Conservation (phyloP, 2,797 vertebrate species). For the Hydrophis major region DNA sequence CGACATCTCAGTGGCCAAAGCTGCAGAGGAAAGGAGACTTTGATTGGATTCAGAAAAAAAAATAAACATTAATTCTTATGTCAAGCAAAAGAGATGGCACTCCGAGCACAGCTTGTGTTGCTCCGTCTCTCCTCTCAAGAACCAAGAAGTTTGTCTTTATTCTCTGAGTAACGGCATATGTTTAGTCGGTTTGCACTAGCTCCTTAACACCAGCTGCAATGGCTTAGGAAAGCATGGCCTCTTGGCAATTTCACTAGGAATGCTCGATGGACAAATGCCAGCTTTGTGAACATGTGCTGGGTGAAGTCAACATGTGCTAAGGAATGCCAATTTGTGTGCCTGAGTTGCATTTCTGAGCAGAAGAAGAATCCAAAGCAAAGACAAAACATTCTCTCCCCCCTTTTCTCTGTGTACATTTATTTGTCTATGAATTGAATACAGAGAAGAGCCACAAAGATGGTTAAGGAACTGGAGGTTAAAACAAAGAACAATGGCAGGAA, state of each 20-base stretch:
- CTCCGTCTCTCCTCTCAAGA: background rate
- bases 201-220: background rate
- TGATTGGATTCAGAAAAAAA: background rate
- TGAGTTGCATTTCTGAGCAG: background rate
- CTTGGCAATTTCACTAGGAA: background rate
- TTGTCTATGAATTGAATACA: background rate
- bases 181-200: background rate
- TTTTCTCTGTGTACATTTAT: background rate
- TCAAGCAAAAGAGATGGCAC: background rate
- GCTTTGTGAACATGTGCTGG: background rate
- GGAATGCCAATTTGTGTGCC: background rate
- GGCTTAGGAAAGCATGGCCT: background rate
- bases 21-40: background rate
- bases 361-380: background rate
- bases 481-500: background rate
- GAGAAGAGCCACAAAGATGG: background rate
- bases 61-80: background rate
- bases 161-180: background rate
- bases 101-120: background rate
- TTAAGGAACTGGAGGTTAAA: background rate
- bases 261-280: background rate
- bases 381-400: background rate
- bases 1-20: background rate
- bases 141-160: background rate
- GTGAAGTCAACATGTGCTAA: background rate